Evolutionary conservation across 2,888 invertebrate genomes (phyloP), one percentile per base, ranked within the genome.

Genomic region (Pyrgus malvae): DNA sequence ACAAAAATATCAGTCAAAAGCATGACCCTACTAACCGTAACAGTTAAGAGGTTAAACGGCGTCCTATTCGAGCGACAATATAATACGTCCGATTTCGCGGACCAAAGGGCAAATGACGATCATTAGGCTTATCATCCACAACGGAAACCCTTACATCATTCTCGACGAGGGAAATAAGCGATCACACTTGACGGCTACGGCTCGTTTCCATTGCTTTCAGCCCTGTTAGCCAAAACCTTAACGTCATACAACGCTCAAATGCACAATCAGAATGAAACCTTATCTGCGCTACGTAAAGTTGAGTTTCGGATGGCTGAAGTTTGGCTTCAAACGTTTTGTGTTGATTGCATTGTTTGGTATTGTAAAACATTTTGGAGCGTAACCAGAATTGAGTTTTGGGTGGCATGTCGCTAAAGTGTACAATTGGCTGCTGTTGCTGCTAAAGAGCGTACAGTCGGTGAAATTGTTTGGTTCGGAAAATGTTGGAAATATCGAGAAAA

Each of bases 141-240:
- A 69, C 78, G 85, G 83, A 83, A 84, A 85, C 78, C 80, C 80
- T 70, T 86, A 80, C 78, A 81, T 87, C 87, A 85, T 80, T 71
- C 78, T 69, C 77, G 75, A 82, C 80, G 83, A 77, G 76, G 80
- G 81, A 80, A 86, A 85, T 85, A 83, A 81, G 77, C 84, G 80
- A 83, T 85, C 80, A 75, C 70, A 70, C 76, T 78, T 80, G 80
- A 77, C 79, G 72, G 74, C 68, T 75, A 76, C 72, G 73, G 69
- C 67, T 71, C 75, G 74, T 70, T 73, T 72, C 73, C 76, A 74
- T 76, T 75, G 72, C 77, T 69, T 76, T 67, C 45, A 53, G 31
- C 45, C 37, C 4, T 14, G 12, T 27, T 1, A 8, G 45, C 7
- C 23, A 0, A 29, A 3, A n/a, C 8, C 5, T 0, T 14, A 19